Evolutionary conservation across 2,113 vertebrate species (phyloP), one percentile per base, ranked within the genome.

Genomic region (Corapipo altera): DNA sequence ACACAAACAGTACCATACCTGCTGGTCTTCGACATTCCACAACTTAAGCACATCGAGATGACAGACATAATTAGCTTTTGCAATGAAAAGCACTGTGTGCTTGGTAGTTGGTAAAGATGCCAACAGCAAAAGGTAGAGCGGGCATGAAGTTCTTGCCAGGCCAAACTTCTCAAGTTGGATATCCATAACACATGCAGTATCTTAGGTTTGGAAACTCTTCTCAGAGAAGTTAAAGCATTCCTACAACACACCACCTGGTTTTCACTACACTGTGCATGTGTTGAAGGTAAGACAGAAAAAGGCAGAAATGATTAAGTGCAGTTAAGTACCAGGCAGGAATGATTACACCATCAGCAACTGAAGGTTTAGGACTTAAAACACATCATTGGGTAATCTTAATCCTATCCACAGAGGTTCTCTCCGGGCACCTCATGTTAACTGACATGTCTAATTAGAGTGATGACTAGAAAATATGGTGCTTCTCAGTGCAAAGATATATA

Each of bases 391-490:
- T 97, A 98, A 98, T 97, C 97, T 97, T 96, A 97, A 98, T 98
- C 98, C 93, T 95, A 96, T 97, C 86, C 94, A 92, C 59, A 95
- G 96, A 97, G 95, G 96, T 97, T 96, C 96, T 96, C 96, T 91
- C 85, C 93, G 98, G 97, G 94, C 98, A 98, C 98, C 98, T 97
- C 98, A 98, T 98, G 98, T 95, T 96, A 93, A 80, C 94, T 98
- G 98, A 98, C 98, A 98, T 41, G 89, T 97, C 96, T 96, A 98
- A 98, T 99, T 98, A 99, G 70, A 64, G 46, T 95, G 93, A 97
- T 32, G 14, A 58, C 64, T 89, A 88, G 94, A 97, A 97, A 98
- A 98, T 98, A 97, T 96, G 96, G 97, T 62, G 48, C 95, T 96
- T 88, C 96, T 97, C 89, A 97, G 74, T 43, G 55, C 18, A 8